Evolutionary conservation across 1,140 invertebrate genomes (phyloP).

Genomic region (Leptinotarsa lineolata): DNA sequence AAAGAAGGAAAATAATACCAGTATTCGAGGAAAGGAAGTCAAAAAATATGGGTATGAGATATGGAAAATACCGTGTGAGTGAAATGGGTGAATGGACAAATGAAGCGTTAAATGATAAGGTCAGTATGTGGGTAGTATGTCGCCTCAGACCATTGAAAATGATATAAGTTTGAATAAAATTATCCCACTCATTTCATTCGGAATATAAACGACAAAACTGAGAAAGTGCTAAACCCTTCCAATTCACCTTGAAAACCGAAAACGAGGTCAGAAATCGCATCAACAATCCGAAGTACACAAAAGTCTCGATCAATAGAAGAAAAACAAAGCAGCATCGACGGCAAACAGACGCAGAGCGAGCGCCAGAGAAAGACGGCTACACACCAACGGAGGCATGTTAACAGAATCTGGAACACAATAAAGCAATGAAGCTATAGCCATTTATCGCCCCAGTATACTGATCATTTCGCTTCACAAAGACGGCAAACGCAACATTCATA

Average conservation of each 20-base stretch:
- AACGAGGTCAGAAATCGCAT: constrained; percentile 10
- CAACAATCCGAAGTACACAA: constrained; percentile 7
- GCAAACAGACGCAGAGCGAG: neutral
- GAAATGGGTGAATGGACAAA: too few species aligned
- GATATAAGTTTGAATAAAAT: too few species aligned
- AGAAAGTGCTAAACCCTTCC: too few species aligned
- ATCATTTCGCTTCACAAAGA: constrained; percentile 42
- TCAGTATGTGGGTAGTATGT: too few species aligned
- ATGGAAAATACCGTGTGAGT: too few species aligned
- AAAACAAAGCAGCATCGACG: neutral
- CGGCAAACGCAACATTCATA: constrained; percentile 45
- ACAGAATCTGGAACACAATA: constrained; percentile 33
- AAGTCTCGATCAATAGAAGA: constrained; percentile 1
- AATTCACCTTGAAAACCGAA: neutral
- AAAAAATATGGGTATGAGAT: too few species aligned
- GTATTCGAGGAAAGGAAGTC: too few species aligned
- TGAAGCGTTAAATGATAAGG: too few species aligned
- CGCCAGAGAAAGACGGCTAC: constrained; percentile 11
- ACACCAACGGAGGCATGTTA: constrained; percentile 28
- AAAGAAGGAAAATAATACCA: too few species aligned
- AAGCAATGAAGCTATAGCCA: constrained; percentile 33
- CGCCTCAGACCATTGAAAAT: too few species aligned
- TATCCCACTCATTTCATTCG: too few species aligned
- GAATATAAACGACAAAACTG: too few species aligned
- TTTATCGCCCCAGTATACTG: constrained; percentile 37